A percentile compares a stretch with the other conserved stretches of the same genome.
Conservation (phyloP, 2,888 invertebrate genomes). For the Hirtodrosophila alboralis region DNA sequence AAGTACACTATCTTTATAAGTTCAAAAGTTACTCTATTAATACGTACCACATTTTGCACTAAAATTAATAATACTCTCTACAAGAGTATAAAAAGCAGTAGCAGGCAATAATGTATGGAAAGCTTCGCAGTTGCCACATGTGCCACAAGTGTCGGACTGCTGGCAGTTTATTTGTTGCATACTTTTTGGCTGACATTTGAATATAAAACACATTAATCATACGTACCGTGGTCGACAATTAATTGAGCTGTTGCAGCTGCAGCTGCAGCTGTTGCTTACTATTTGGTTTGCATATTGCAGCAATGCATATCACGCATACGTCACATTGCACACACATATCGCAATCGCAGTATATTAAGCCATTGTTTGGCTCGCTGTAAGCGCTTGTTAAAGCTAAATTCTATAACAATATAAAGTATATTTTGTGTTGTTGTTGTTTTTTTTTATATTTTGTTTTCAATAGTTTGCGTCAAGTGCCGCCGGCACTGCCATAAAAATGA, state of each 20-base stretch:
- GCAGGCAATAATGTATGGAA: constrained; percentile 1
- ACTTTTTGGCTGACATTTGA: constrained; percentile 67
- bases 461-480: constrained; percentile 50
- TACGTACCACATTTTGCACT: too few species aligned
- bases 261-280: constrained; percentile 1
- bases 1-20: too few species aligned
- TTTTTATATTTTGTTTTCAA: constrained; percentile 34
- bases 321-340: constrained; percentile 50
- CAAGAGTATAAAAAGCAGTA: too few species aligned
- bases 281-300: constrained; percentile 12
- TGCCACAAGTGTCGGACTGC: constrained; percentile 60
- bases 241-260: constrained; percentile 56
- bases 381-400: constrained; percentile 61
- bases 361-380: constrained; percentile 39
- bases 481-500: constrained; percentile 65
- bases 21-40: too few species aligned
- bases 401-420: constrained; percentile 57
- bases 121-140: constrained; percentile 6
- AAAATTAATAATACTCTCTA: too few species aligned
- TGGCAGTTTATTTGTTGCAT: constrained; percentile 56
- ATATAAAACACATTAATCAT: constrained; percentile 61
- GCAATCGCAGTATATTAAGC: constrained; percentile 60
- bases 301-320: constrained; percentile 56
- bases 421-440: constrained; percentile 27
- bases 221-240: constrained; percentile 34